These are phyloP conservation scores for Bemisia tabaci DNA, from an alignment of 1,140 invertebrate species.

Conservation along the genomic window DNA sequence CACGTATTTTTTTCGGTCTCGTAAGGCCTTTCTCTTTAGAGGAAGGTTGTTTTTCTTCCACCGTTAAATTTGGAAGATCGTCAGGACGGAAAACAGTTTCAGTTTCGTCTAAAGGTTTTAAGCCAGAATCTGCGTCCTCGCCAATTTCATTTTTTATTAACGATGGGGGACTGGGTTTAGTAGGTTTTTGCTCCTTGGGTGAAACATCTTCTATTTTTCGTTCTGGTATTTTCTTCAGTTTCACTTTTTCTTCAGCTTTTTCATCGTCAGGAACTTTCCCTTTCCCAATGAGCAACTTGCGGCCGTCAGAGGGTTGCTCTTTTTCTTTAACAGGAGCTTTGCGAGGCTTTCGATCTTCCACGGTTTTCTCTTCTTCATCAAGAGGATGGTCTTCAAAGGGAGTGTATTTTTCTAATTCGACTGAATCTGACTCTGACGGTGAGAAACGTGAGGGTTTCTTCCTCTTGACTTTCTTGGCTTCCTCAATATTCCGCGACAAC, in stretches of 20 bases:
- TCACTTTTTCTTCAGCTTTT: conserved; percentile 21
- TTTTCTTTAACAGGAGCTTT: conserved; percentile 6
- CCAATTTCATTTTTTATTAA: conserved; percentile 17
- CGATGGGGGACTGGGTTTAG: conserved; percentile 23
- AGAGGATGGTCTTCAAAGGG: conserved; percentile 19
- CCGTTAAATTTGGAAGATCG: not conserved
- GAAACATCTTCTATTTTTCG: conserved; percentile 21
- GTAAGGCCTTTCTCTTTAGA: conserved; percentile 15
- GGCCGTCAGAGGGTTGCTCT: conserved; percentile 4
- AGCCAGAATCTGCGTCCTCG: conserved; percentile 17
- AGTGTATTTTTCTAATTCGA: conserved; percentile 41
- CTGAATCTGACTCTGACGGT: conserved; percentile 19
- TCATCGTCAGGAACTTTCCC: conserved; percentile 22
- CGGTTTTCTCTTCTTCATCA: not conserved
- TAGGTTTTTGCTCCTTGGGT: conserved; percentile 17
- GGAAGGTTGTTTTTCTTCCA: not conserved
- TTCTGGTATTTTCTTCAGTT: conserved; percentile 20
- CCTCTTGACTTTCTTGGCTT: conserved; percentile 45
- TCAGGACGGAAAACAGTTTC: conserved; percentile 14
- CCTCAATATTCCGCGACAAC: conserved; percentile 50
- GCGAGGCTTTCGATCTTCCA: conserved; percentile 7
- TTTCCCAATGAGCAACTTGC: conserved; percentile 22
- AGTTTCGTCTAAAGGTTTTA: conserved; percentile 21
- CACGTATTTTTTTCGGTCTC: conserved; percentile 25
- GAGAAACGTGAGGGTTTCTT: conserved; percentile 35